Evolutionary conservation across 2,113 vertebrate species (phyloP), one percentile per base, ranked within the genome.

Genomic region (Bos javanicus): DNA sequence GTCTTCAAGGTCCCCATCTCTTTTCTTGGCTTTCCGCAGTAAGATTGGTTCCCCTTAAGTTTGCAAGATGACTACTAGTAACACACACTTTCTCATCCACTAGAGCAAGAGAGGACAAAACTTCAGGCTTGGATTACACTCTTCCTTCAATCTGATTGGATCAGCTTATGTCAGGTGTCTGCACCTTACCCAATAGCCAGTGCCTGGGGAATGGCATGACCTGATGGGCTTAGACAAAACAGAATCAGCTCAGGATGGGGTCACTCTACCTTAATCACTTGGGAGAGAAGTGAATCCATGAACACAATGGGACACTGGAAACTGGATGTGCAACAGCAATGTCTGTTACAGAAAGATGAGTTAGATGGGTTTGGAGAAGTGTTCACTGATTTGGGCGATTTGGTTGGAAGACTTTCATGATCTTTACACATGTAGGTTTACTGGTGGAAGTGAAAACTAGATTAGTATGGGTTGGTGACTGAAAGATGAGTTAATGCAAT

Each of bases 321-420:
- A 83, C 46, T 87, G 30, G 30, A 56, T 92, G 56, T 78, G 43
- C 14, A 87, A n/a, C 17, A 85, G 0, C 16, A 82, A 4, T 97
- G n/a, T 48, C 88, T 59, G 11, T 78, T 94, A 67, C 57, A 71
- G 82, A 85, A 89, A 82, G 43, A 54, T 43, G 62, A 87, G 43
- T 83, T 97, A 96, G 39, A 30, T 97, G 54, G 86, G 23, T 94
- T 46, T 96, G 46, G 84, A 59, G 33, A 85, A 12, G 25, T 76
- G 30, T 92, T 94, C 30, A 12, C 83, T 82, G 74, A 80, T 82
- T 80, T 97, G 91, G 57, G 67, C 85, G 91, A 48, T 96, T 97
- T 43, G 74, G 94, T 97, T 36, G 85, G 89, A 91, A 92, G 64
- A 60, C 48, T 90, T 95, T 90, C 8, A 30, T 85, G 78, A 50